Percentiles rank a stretch among this genome's conserved stretches.
phyloP scores from a whole-genome alignment of 1,140 invertebrate species.

The Aricia agestis region DNA sequence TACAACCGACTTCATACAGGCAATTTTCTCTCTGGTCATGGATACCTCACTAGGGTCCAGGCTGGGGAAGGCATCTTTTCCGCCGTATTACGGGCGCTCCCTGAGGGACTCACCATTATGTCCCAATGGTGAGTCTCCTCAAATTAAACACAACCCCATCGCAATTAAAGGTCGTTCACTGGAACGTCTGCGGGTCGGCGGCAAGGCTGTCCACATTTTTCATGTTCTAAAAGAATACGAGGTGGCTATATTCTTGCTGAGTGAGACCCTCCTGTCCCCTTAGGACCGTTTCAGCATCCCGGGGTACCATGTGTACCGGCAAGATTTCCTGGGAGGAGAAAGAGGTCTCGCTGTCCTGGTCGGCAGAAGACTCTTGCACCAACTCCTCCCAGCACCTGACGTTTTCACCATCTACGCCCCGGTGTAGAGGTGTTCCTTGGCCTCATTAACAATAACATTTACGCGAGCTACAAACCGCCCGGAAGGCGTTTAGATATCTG shows the following conservation, averaged over 20 bases:
- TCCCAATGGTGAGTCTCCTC: neutral
- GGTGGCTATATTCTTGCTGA: neutral
- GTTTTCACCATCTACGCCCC: neutral
- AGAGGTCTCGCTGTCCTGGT: neutral
- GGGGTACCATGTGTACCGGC: neutral
- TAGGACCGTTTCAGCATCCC: neutral
- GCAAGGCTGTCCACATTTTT: neutral
- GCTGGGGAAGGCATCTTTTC: neutral
- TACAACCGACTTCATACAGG: neutral
- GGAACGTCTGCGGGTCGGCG: constrained; percentile 5
- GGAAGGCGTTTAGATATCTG: neutral
- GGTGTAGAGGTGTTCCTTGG: neutral
- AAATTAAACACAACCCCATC: neutral
- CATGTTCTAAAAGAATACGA: neutral
- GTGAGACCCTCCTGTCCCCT: neutral
- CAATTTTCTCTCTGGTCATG: neutral
- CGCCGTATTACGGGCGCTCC: neutral
- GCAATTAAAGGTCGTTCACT: neutral
- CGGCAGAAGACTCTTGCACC: neutral
- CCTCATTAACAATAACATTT: neutral
- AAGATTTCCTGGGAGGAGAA: neutral
- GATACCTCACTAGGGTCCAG: neutral
- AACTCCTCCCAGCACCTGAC: neutral
- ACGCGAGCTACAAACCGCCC: neutral
- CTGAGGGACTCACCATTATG: neutral